phyloP scores from a whole-genome alignment of 2,888 invertebrate genomes.

The Yponomeuta malinellus region DNA sequence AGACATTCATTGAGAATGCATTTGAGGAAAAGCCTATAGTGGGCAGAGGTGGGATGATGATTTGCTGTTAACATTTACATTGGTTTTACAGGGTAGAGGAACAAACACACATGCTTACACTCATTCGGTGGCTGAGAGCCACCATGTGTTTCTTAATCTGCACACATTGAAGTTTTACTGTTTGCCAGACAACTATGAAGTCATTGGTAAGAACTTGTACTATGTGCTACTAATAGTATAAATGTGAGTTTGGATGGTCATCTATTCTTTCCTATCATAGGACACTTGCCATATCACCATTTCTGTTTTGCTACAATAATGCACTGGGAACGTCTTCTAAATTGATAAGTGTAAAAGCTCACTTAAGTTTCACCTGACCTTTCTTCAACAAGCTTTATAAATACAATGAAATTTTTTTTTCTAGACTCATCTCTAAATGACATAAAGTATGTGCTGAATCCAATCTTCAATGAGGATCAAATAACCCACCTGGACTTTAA shows the following conservation, averaged over 20 bases:
- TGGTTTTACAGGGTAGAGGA: conserved; percentile 87
- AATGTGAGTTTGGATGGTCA: no score
- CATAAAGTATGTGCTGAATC: conserved; percentile 98
- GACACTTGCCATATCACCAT: no score
- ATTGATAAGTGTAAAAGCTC: no score
- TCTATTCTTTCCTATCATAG: no score
- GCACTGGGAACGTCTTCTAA: no score
- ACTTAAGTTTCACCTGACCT: no score
- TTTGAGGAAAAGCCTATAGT: no score
- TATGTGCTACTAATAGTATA: no score
- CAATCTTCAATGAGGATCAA: conserved; percentile 91
- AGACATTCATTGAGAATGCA: no score
- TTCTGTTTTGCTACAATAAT: no score
- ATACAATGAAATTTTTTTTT: conserved; percentile 26
- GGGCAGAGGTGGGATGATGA: no score
- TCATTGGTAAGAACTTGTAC: conserved; percentile 82
- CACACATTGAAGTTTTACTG: conserved; percentile 98
- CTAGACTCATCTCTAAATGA: conserved; percentile 96
- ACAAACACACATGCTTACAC: conserved; percentile 99
- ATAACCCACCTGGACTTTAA: conserved; percentile 87
- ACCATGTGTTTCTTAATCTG: conserved; percentile 98
- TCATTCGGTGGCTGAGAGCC: conserved; percentile 97
- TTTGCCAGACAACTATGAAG: conserved; percentile 99
- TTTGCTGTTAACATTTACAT: background rate
- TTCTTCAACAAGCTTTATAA: background rate